Evolutionary conservation across 2,888 invertebrate genomes (phyloP).

Genomic region (Lumbricus terrestris): DNA sequence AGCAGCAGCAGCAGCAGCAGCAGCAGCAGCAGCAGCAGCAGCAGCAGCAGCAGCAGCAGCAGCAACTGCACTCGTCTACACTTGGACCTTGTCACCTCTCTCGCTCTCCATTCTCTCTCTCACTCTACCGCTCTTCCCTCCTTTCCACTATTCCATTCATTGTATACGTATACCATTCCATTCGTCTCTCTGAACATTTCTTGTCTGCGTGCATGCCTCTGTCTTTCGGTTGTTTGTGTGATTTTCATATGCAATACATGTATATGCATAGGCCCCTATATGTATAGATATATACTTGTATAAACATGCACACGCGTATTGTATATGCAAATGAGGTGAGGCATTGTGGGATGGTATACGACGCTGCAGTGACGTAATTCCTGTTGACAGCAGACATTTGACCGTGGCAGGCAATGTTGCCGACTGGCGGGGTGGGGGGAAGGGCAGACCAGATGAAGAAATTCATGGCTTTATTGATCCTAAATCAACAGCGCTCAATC

Average conservation of each 20-base stretch:
- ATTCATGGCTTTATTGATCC: slow-evolving; percentile 18
- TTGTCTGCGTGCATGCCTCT: not conserved
- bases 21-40: too few relatives aligned
- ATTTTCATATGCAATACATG: too few relatives aligned
- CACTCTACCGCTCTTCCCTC: not conserved
- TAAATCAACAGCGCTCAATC: not conserved
- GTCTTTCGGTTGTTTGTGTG: not conserved
- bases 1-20: too few relatives aligned
- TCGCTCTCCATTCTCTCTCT: not conserved
- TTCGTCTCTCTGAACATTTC: not conserved
- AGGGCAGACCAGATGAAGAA: not conserved
- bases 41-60: too few relatives aligned
- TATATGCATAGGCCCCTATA: too few relatives aligned
- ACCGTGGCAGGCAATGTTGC: not conserved
- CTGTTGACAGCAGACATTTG: slow-evolving; percentile 15
- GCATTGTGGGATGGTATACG: not conserved
- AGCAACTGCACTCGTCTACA: not conserved
- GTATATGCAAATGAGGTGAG: not conserved
- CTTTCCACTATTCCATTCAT: not conserved
- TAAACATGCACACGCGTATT: too few relatives aligned
- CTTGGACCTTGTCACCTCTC: not conserved
- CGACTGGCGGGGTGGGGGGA: too few relatives aligned
- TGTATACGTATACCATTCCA: not conserved
- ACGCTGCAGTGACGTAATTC: slow-evolving; percentile 14
- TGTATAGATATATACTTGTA: not conserved